A percentile compares a stretch with the other conserved stretches of the same genome.
Evolutionary conservation across 2,113 vertebrate genomes (phyloP).

Genomic region (Camarhynchus parvulus): DNA sequence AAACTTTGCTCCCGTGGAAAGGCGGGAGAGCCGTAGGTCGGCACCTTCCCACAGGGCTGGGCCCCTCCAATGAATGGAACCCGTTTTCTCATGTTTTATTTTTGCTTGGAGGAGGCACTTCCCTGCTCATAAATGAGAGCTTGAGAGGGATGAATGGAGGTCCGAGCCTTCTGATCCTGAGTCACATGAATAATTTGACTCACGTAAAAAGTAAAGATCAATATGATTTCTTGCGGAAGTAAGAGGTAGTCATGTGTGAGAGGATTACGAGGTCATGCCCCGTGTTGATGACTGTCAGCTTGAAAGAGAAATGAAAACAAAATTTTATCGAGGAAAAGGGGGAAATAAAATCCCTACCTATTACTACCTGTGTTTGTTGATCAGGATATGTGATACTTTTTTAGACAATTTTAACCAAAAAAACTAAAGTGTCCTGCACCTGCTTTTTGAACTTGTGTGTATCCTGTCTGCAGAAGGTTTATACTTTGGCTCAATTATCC

Average conservation of each 20-base stretch:
- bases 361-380: neutral
- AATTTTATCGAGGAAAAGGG: neutral
- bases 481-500: constrained; percentile 75
- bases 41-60: neutral
- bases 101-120: neutral
- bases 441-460: constrained; percentile 69
- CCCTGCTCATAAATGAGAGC: neutral
- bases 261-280: neutral
- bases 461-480: constrained; percentile 67
- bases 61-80: neutral
- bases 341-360: neutral
- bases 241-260: constrained; percentile 3
- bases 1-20: neutral
- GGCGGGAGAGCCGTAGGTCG: neutral
- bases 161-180: constrained; percentile 21
- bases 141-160: neutral
- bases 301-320: constrained; percentile 13
- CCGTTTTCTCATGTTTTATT: neutral
- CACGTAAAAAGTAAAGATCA: neutral
- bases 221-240: constrained; percentile 12
- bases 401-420: constrained; percentile 36
- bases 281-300: neutral
- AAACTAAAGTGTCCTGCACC: constrained; percentile 10
- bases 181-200: constrained; percentile 8
- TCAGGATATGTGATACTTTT: neutral